These are phyloP conservation scores for Stomatorhinus ivindoensis DNA, from an alignment of 2,113 vertebrate species.

Conservation along the genomic window DNA sequence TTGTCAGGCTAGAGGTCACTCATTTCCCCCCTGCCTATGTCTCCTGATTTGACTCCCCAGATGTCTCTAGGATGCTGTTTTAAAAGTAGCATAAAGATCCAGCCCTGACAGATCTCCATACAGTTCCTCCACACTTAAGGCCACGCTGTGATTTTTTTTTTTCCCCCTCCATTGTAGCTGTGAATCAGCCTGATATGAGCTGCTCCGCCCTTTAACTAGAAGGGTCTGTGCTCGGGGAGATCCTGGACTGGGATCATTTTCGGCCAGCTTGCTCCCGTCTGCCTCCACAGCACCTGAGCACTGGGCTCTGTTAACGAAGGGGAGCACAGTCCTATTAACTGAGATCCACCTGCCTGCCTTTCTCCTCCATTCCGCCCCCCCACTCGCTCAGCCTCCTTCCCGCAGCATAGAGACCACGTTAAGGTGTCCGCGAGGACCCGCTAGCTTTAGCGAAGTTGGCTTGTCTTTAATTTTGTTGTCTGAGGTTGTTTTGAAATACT, in stretches of 20 bases:
- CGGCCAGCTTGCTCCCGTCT: neutral
- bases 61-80: neutral
- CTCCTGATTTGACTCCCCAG: neutral
- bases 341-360: neutral
- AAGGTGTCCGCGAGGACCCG: neutral
- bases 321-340: neutral
- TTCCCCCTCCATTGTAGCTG: neutral
- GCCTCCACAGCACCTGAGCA: neutral
- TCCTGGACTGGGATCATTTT: neutral
- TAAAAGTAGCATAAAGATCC: neutral
- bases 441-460: neutral
- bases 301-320: neutral
- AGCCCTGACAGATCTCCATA: neutral
- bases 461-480: neutral
- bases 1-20: neutral
- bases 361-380: constrained; percentile 13
- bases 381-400: neutral
- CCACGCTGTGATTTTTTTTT: neutral
- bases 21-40: neutral
- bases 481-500: neutral
- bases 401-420: neutral
- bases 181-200: neutral
- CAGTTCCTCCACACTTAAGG: neutral
- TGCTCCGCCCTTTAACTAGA: neutral
- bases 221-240: neutral